phyloP scores from a whole-genome alignment of 1,140 invertebrate genomes.

The Dendrolimus punctatus region DNA sequence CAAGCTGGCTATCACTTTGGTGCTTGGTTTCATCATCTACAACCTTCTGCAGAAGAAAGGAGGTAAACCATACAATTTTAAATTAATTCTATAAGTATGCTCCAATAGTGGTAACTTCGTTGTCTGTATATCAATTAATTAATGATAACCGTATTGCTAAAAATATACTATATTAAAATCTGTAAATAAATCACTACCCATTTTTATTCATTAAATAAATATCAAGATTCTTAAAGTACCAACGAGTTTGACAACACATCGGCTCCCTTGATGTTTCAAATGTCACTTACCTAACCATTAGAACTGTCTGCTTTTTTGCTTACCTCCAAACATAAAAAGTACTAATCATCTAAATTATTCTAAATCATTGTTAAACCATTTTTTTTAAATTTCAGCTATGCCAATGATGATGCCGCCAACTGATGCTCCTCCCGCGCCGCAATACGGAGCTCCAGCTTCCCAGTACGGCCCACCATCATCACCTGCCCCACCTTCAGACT shows the following conservation, averaged over 20 bases:
- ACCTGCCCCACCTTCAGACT: slow-evolving; percentile 76
- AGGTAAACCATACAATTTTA: slow-evolving; percentile 26
- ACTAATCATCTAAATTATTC: too few species aligned
- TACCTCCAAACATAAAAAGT: too few species aligned
- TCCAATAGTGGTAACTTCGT: too few species aligned
- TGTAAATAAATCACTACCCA: too few species aligned
- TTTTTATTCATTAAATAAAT: too few species aligned
- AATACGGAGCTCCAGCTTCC: slow-evolving; percentile 65
- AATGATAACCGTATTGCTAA: too few species aligned
- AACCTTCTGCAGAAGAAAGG: slow-evolving; percentile 83
- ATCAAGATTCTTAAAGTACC: too few species aligned
- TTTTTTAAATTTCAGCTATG: slow-evolving; percentile 73
- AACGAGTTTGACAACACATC: too few species aligned
- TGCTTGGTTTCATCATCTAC: slow-evolving; percentile 84
- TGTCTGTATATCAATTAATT: too few species aligned
- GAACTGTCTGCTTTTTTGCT: too few species aligned
- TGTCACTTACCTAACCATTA: background rate
- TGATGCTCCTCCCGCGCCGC: slow-evolving; percentile 63
- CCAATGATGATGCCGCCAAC: slow-evolving; percentile 80
- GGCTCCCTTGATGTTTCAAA: too few species aligned
- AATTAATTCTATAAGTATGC: background rate
- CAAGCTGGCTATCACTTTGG: slow-evolving; percentile 84
- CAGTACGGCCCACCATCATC: slow-evolving; percentile 75
- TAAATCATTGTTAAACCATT: background rate
- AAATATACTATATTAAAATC: too few species aligned